Conservation (phyloP, 2,113 vertebrate genomes). For the Phainopepla nitens region DNA sequence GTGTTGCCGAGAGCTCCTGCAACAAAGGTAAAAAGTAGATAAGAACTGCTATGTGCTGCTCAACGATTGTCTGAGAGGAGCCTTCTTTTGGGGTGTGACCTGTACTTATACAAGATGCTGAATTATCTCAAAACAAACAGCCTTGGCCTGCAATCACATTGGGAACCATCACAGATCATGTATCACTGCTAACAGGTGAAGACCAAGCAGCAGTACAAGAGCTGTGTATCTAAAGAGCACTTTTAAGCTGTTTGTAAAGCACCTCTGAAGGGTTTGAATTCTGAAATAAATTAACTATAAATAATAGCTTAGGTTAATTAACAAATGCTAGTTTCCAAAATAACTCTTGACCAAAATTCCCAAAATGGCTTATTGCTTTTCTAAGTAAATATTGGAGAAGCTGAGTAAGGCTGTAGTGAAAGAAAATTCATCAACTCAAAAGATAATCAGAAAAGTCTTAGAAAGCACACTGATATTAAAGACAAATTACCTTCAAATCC, state of each 20-base stretch:
- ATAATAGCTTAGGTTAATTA: not conserved
- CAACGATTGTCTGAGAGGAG: not conserved
- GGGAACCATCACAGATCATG: not conserved
- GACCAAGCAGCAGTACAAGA: not conserved
- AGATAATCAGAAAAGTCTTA: not conserved
- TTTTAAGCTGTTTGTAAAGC: not conserved
- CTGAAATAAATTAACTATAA: not conserved
- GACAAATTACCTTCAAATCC: constrained; percentile 69
- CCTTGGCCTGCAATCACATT: not conserved
- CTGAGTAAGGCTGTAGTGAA: not conserved
- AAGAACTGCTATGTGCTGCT: not conserved
- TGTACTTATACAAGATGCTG: not conserved
- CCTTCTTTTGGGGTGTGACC: not conserved
- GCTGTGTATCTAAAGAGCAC: not conserved
- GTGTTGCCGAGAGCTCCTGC: not conserved
- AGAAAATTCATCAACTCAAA: not conserved
- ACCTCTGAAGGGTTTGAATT: not conserved
- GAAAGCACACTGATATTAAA: not conserved
- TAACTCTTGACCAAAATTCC: not conserved
- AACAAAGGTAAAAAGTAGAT: not conserved
- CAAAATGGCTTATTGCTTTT: not conserved
- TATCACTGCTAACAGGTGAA: not conserved
- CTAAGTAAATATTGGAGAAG: not conserved
- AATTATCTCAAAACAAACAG: not conserved
- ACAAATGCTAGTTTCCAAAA: not conserved